Percentiles rank a stretch among this genome's conserved stretches.
Conservation (phyloP, 2,888 invertebrate species). For the Tenodera sinensis region DNA sequence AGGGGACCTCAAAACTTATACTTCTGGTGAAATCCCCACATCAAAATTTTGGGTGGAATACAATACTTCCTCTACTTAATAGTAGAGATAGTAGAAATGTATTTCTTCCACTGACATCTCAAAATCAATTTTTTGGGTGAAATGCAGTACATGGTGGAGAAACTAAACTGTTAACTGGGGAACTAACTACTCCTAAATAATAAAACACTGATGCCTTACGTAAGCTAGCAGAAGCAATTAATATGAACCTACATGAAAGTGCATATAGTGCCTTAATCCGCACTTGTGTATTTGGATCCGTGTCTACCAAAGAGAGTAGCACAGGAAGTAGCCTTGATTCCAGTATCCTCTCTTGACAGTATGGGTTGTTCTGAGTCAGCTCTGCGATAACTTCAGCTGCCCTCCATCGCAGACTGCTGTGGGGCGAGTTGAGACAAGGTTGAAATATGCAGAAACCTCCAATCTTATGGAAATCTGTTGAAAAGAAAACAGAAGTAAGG, state of each 20-base stretch:
- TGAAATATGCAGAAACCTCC: constrained; percentile 75
- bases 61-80: no score
- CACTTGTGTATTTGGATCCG: constrained; percentile 54
- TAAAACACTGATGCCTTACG: no score
- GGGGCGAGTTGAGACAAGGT: constrained; percentile 60
- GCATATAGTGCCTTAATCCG: constrained; percentile 72
- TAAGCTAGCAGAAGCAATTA: no score
- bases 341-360: constrained; percentile 69
- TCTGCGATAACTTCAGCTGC: constrained; percentile 71
- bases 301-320: constrained; percentile 57
- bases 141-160: no score
- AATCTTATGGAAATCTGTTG: constrained; percentile 75
- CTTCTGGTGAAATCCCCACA: no score
- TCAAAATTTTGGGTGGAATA: no score
- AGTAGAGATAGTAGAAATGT: no score
- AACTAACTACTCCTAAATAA: no score
- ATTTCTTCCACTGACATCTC: no score
- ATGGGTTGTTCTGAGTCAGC: constrained; percentile 81
- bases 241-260: constrained; percentile 63
- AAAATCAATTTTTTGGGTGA: no score
- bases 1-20: no score
- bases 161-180: no score
- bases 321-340: constrained; percentile 62
- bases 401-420: constrained; percentile 58
- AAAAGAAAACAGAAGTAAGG: constrained; percentile 1